A percentile compares a stretch with the other conserved stretches of the same genome.
Conservation (phyloP, 2,888 invertebrate species). For the Tipula vernalis region DNA sequence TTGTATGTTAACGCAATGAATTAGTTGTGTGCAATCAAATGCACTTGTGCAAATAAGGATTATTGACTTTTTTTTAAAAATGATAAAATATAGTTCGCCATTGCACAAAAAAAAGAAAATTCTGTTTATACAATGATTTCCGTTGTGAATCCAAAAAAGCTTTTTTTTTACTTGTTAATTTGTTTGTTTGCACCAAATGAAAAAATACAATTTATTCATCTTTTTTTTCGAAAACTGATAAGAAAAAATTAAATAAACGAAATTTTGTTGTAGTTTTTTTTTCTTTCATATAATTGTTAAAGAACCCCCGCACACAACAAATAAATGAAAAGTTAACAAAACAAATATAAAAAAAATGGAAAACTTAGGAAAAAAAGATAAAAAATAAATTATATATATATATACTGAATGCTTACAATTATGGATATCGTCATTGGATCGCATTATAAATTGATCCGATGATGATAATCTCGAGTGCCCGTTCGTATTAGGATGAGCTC, state of each 20-base stretch:
- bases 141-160: conserved; percentile 1
- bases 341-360: background rate
- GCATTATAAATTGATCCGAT: conserved; percentile 39
- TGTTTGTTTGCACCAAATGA: background rate
- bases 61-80: background rate
- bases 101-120: background rate
- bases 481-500: conserved; percentile 40
- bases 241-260: background rate
- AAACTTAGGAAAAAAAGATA: background rate
- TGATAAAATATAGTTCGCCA: background rate
- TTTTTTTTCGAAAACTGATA: background rate
- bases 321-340: background rate
- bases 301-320: conserved; percentile 5
- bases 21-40: background rate
- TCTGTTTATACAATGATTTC: background rate
- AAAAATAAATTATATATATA: conserved; percentile 13
- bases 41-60: background rate
- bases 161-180: background rate
- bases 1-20: no score
- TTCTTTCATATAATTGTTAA: background rate
- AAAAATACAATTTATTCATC: background rate
- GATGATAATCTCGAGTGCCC: conserved; percentile 39
- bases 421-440: conserved; percentile 40
- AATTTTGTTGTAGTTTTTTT: background rate
- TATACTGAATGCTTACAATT: conserved; percentile 36